phyloP scores from a whole-genome alignment of 2,113 vertebrate species.

The Catagonus wagneri region DNA sequence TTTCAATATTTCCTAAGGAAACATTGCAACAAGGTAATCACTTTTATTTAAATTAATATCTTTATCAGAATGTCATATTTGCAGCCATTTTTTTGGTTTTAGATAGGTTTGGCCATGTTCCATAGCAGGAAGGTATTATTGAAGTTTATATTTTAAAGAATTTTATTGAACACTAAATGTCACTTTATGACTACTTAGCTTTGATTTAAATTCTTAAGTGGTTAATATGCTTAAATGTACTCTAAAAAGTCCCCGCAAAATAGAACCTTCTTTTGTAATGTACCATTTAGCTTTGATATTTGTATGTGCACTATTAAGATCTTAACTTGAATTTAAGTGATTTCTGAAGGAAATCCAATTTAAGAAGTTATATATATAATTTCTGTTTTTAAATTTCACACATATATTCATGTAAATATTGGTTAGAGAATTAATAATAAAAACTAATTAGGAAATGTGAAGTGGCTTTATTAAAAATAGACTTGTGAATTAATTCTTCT shows the following conservation, averaged over 20 bases:
- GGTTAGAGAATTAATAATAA: slow-evolving; percentile 39
- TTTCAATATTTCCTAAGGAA: slow-evolving; percentile 53
- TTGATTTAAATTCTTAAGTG: slow-evolving; percentile 57
- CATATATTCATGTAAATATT: neutral
- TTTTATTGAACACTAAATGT: neutral
- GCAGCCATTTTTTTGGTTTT: neutral
- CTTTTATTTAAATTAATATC: slow-evolving; percentile 62
- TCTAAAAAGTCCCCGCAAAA: neutral
- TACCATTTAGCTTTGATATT: slow-evolving; percentile 51
- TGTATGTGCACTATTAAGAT: neutral
- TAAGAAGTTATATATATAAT: slow-evolving; percentile 22
- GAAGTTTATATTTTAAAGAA: slow-evolving; percentile 48
- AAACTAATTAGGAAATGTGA: slow-evolving; percentile 45
- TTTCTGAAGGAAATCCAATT: slow-evolving; percentile 61
- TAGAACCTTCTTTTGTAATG: neutral
- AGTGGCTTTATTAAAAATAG: slow-evolving; percentile 47
- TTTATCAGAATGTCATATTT: slow-evolving; percentile 22
- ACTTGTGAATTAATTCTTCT: slow-evolving; percentile 6
- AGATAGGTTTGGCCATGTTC: neutral
- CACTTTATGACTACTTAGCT: neutral
- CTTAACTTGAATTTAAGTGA: slow-evolving; percentile 45
- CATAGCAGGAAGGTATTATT: neutral
- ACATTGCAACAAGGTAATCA: neutral
- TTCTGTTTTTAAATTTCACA: slow-evolving; percentile 42
- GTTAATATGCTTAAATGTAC: slow-evolving; percentile 28